Evolutionary conservation across 2,888 invertebrate species (phyloP).

Genomic region (Pterostichus madidus): DNA sequence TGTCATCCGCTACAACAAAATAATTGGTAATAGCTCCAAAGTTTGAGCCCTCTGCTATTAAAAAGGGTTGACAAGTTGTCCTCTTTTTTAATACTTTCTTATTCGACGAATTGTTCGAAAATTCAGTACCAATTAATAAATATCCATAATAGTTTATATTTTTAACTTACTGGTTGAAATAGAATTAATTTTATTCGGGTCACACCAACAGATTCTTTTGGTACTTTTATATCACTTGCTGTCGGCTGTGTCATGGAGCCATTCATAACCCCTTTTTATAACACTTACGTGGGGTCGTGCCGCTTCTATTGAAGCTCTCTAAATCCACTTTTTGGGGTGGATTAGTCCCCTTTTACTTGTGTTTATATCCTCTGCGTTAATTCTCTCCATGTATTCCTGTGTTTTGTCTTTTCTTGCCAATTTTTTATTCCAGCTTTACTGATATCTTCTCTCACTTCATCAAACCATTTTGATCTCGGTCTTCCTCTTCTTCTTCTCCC

Average conservation of each 20-base stretch:
- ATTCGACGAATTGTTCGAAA: not conserved
- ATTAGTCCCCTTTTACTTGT: too few relatives aligned
- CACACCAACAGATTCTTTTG: slow-evolving; percentile 12
- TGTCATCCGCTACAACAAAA: not conserved
- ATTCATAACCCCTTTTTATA: too few relatives aligned
- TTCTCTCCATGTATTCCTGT: too few relatives aligned
- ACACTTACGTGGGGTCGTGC: too few relatives aligned
- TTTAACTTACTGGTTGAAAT: slow-evolving; percentile 24
- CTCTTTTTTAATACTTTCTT: slow-evolving; percentile 13
- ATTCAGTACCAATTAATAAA: not conserved
- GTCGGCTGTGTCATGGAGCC: slow-evolving; percentile 24
- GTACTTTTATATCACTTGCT: not conserved
- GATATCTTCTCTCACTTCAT: too few relatives aligned
- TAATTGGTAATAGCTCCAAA: slow-evolving; percentile 5
- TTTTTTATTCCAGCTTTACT: too few relatives aligned
- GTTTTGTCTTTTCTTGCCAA: too few relatives aligned
- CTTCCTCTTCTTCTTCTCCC: too few relatives aligned
- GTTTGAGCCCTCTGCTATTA: slow-evolving; percentile 3
- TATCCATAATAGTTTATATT: slow-evolving; percentile 1
- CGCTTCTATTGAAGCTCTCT: too few relatives aligned
- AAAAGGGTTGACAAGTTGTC: slow-evolving; percentile 5
- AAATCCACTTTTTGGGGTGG: too few relatives aligned
- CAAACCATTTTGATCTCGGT: too few relatives aligned
- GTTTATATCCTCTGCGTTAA: too few relatives aligned
- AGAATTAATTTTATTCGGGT: slow-evolving; percentile 10